Percentiles rank a stretch among this genome's conserved stretches.
These are phyloP conservation scores for Phaonia tiefii DNA, from an alignment of 2,888 invertebrate species.

Conservation along the genomic window DNA sequence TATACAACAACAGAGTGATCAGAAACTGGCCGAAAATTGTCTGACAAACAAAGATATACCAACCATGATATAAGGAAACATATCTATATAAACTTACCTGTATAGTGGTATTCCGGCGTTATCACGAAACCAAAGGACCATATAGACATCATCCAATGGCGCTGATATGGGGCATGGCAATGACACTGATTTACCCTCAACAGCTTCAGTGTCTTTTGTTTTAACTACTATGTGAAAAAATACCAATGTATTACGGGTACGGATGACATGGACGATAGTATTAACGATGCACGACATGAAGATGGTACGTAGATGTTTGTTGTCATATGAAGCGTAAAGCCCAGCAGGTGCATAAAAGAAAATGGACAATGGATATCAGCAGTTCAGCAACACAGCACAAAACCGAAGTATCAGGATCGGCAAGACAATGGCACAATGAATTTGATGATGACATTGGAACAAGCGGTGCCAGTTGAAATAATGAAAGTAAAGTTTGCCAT, in stretches of 20 bases:
- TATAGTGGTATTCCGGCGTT: slow-evolving; percentile 93
- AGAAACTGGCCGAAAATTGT: no score
- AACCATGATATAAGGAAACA: no score
- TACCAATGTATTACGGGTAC: slow-evolving; percentile 1
- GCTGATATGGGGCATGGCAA: slow-evolving; percentile 93
- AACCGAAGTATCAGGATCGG: background rate
- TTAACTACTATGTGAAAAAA: slow-evolving; percentile 81
- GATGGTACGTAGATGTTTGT: slow-evolving; percentile 3
- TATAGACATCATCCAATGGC: slow-evolving; percentile 92
- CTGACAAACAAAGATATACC: no score
- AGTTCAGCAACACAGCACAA: slow-evolving; percentile 14
- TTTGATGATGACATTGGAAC: slow-evolving; percentile 6
- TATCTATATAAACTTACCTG: slow-evolving; percentile 81
- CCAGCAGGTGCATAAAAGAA: slow-evolving; percentile 54
- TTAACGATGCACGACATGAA: background rate
- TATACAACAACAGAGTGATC: no score
- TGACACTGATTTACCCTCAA: slow-evolving; percentile 92
- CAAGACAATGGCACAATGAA: background rate
- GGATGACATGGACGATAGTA: background rate
- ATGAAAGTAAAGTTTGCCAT: background rate
- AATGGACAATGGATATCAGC: slow-evolving; percentile 47
- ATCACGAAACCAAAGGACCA: slow-evolving; percentile 95
- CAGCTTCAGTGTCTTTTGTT: slow-evolving; percentile 91
- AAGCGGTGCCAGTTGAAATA: background rate
- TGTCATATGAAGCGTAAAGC: slow-evolving; percentile 10